phyloP scores from a whole-genome alignment of 2,888 invertebrate species.

The Allophyes oxyacanthae region DNA sequence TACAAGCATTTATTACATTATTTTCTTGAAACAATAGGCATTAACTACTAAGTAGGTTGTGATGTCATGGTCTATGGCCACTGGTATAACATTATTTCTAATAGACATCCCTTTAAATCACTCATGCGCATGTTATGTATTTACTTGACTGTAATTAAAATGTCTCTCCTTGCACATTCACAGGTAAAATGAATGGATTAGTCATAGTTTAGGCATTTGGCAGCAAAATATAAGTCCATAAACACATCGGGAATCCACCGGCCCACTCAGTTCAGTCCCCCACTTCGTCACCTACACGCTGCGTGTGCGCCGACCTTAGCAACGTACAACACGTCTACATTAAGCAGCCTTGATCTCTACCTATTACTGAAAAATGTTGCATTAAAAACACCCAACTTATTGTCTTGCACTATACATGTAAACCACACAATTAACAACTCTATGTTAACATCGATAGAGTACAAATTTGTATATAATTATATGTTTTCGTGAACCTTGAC shows the following conservation, averaged over 20 bases:
- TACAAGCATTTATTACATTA: constrained; percentile 11
- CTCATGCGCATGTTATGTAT: constrained; percentile 21
- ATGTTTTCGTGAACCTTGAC: constrained; percentile 78
- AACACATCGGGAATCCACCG: constrained; percentile 27
- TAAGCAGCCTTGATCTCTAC: constrained; percentile 84
- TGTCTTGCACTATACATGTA: constrained; percentile 73
- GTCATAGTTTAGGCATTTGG: constrained; percentile 31
- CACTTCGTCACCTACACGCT: constrained; percentile 13
- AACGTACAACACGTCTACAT: constrained; percentile 51
- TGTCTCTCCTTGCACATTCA: not conserved
- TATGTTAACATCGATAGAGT: constrained; percentile 59
- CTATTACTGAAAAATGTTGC: constrained; percentile 87
- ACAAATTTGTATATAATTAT: constrained; percentile 57
- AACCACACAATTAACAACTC: constrained; percentile 62
- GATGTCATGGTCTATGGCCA: constrained; percentile 18
- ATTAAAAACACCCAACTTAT: constrained; percentile 83
- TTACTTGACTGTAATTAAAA: constrained; percentile 19
- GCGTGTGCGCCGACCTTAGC: constrained; percentile 57
- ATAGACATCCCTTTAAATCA: constrained; percentile 15
- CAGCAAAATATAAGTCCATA: constrained; percentile 34
- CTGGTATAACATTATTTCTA: constrained; percentile 15
- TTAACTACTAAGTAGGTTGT: constrained; percentile 3
- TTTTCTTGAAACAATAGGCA: constrained; percentile 5
- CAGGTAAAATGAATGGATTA: constrained; percentile 23
- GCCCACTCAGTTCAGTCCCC: constrained; percentile 27